A percentile compares a stretch with the other conserved stretches of the same genome.
These are phyloP conservation scores for Gonatopus flavifemur DNA, from an alignment of 1,140 invertebrate species.

Conservation along the genomic window DNA sequence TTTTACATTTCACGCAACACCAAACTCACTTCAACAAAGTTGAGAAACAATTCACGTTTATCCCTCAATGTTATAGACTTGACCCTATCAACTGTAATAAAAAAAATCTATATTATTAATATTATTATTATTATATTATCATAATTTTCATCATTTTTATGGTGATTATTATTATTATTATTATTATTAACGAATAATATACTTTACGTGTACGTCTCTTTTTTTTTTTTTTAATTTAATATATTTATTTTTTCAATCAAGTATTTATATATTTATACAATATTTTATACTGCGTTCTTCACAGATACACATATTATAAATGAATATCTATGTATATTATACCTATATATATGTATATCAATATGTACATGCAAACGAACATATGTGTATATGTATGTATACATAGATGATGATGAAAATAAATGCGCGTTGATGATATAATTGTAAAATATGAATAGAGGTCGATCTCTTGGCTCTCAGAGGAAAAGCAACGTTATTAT, in stretches of 20 bases:
- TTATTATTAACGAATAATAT: constrained; percentile 39
- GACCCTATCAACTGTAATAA: constrained; percentile 12
- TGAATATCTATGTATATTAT: constrained; percentile 11
- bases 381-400: constrained; percentile 10
- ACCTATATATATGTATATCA: constrained; percentile 11
- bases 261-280: constrained; percentile 59
- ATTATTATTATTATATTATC: no score
- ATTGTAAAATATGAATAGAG: constrained; percentile 25
- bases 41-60: constrained; percentile 6
- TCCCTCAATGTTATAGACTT: constrained; percentile 31
- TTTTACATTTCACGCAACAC: constrained; percentile 1
- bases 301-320: constrained; percentile 30
- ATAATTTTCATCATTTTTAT: constrained; percentile 22
- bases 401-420: constrained; percentile 14
- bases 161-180: no score
- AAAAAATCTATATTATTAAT: constrained; percentile 13
- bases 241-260: constrained; percentile 57
- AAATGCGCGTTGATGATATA: constrained; percentile 29
- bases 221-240: constrained; percentile 58
- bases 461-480: constrained; percentile 56
- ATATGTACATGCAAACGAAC: constrained; percentile 2
- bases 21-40: background rate
- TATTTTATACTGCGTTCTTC: constrained; percentile 56
- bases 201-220: constrained; percentile 49
- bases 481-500: constrained; percentile 32